Evolutionary conservation across 2,888 invertebrate genomes (phyloP), one percentile per base, ranked within the genome.

Genomic region (Pollenia angustigena): DNA sequence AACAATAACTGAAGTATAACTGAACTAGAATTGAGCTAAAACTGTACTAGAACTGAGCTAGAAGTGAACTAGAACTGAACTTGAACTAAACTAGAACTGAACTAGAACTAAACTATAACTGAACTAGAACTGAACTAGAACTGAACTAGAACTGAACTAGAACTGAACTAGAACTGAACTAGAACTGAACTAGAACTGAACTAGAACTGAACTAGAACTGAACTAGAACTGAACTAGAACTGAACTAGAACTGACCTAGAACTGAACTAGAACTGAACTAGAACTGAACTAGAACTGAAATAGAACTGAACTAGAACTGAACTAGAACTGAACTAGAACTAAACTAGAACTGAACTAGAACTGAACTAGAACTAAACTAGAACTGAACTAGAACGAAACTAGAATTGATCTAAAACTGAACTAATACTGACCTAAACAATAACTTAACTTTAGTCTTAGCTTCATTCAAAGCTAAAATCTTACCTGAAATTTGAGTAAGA

Each of bases 161-260:
- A 50, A 14, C 14, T n/a, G 9, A 52, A 16, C 16, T 52, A 52
- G 9, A 52, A 52, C 16, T 16, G 52, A 16, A 52, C 52, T 52
- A 52, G 52, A 52, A 52, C 52, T 52, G 16, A 52, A 52, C 16
- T 52, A 52, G 52, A 52, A 52, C 50, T 52, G 52, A 23, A 23
- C 18, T 23, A 23, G 18, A n/a, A n/a, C n/a, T n/a, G n/a, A n/a
- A n/a, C n/a, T n/a, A n/a, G 52, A 52, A 52, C 52, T 52, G 52
- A 52, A 54, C 4, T 54, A 11, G 11, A 54, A 16, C 10, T 54
- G 9, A 54, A 18, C 18, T 54, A n/a, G n/a, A n/a, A n/a, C n/a
- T n/a, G n/a, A n/a, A n/a, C n/a, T n/a, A n/a, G n/a, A n/a, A n/a
- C n/a, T n/a, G n/a, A n/a, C n/a, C n/a, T n/a, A n/a, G n/a, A n/a